A percentile compares a stretch with the other conserved stretches of the same genome.
Conservation (phyloP, 2,113 vertebrate genomes). For the Spea multiplicata region DNA sequence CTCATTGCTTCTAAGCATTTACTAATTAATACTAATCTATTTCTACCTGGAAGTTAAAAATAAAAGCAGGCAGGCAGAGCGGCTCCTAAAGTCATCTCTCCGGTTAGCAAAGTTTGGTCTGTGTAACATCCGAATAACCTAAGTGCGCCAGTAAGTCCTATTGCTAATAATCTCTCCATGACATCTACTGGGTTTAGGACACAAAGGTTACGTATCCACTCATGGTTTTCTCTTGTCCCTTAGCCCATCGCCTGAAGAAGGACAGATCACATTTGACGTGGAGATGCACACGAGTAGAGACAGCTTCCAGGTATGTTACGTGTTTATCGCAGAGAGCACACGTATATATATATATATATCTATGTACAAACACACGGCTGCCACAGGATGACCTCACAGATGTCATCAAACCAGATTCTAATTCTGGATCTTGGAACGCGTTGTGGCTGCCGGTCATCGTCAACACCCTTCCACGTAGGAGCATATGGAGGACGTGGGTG, state of each 20-base stretch:
- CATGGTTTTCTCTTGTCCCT: slow-evolving; percentile 34
- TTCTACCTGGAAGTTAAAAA: no score
- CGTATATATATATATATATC: no score
- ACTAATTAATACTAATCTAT: no score
- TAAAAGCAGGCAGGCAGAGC: no score
- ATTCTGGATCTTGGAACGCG: neutral
- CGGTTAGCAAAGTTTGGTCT: no score
- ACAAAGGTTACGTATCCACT: neutral
- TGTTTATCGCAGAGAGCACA: no score
- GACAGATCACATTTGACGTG: slow-evolving; percentile 93
- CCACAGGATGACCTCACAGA: neutral
- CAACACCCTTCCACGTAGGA: neutral
- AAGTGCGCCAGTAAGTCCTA: no score
- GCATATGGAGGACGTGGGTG: neutral
- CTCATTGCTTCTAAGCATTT: no score
- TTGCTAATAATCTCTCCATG: no score
- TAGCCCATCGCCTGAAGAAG: slow-evolving; percentile 89
- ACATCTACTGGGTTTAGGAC: neutral
- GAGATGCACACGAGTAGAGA: slow-evolving; percentile 90
- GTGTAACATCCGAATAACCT: neutral
- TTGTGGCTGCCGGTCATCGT: neutral
- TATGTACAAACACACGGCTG: neutral
- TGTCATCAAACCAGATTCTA: neutral
- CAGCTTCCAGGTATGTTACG: slow-evolving; percentile 78
- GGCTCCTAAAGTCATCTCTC: no score